Evolutionary conservation across 2,888 invertebrate species (phyloP), one percentile per base, ranked within the genome.

Genomic region (Punctoribates punctum): DNA sequence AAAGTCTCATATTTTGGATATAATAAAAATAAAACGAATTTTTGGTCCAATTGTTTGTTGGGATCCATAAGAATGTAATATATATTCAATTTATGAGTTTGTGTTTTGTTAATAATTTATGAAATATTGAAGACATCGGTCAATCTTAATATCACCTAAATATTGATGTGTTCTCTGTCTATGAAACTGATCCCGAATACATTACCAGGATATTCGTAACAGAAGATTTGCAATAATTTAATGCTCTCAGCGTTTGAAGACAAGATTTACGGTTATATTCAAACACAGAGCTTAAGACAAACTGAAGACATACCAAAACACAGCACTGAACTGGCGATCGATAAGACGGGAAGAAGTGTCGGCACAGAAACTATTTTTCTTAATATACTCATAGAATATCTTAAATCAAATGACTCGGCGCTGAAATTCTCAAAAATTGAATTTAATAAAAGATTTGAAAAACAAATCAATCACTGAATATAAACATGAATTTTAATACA

Each of bases 281-380:
- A 60, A 25, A 60, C 23, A n/a, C 9, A n/a, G 20, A 54, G 54
- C 54, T 54, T 20, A n/a, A 20, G 4, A 15, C n/a, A n/a, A 54
- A 20, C n/a, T 20, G 20, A 17, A 20, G 20, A 54, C 54, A 54
- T n/a, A n/a, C n/a, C n/a, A 54, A 20, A 54, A 20, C n/a, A 54
- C 20, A 20, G 54, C 20, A 54, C 8, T 8, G 54, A 4, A 60
- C 51, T 51, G 15, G 27, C 60, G 60, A 60, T 60, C 60, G 60
- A 60, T 60, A 60, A 11, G 27, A 27, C 29, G 25, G 60, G 11
- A 60, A 60, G 60, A 27, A 60, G 60, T 60, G 60, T 60, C 29
- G 60, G 29, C 25, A 60, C 25, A 51, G 13, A 25, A 60, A 60
- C 60, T 60, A 60, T 60, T 60, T 60, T 60, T 60, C 60, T 60